phyloP scores from a whole-genome alignment of 1,140 invertebrate genomes.

The Anoplolepis gracilipes region DNA sequence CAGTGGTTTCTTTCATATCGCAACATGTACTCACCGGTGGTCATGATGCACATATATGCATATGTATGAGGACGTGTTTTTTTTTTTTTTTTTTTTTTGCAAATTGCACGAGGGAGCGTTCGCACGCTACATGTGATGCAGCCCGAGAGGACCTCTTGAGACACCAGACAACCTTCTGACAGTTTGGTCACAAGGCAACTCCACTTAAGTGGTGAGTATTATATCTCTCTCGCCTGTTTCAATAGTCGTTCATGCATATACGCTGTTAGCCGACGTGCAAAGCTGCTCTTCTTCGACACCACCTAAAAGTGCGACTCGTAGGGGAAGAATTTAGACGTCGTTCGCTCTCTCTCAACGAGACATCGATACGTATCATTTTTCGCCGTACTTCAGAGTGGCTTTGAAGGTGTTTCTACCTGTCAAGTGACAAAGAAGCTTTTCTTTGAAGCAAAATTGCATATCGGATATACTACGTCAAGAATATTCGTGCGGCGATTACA shows the following conservation, averaged over 20 bases:
- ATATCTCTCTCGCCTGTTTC: slow-evolving; percentile 77
- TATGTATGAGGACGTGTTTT: slow-evolving; percentile 50
- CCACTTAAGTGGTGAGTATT: slow-evolving; percentile 78
- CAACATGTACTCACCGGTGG: background rate
- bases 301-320: slow-evolving; percentile 39
- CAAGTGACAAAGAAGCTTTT: slow-evolving; percentile 32
- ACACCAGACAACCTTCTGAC: slow-evolving; percentile 78
- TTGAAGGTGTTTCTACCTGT: slow-evolving; percentile 46
- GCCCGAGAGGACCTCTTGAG: slow-evolving; percentile 77
- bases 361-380: slow-evolving; percentile 64
- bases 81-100: slow-evolving; percentile 56
- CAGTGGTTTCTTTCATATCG: background rate
- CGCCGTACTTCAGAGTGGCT: slow-evolving; percentile 38
- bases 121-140: slow-evolving; percentile 41
- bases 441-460: slow-evolving; percentile 11
- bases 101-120: slow-evolving; percentile 52
- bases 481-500: background rate
- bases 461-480: background rate
- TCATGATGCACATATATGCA: slow-evolving; percentile 26
- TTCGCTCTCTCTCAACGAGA: slow-evolving; percentile 45
- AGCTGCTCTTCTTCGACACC: slow-evolving; percentile 64
- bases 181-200: slow-evolving; percentile 78
- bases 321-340: slow-evolving; percentile 37
- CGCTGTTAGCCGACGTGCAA: slow-evolving; percentile 65
- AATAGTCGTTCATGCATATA: slow-evolving; percentile 74